Percentiles rank a stretch among this genome's conserved stretches.
These are phyloP conservation scores for Melanotaenia nigrans DNA, from an alignment of 2,797 vertebrate species.

Conservation along the genomic window DNA sequence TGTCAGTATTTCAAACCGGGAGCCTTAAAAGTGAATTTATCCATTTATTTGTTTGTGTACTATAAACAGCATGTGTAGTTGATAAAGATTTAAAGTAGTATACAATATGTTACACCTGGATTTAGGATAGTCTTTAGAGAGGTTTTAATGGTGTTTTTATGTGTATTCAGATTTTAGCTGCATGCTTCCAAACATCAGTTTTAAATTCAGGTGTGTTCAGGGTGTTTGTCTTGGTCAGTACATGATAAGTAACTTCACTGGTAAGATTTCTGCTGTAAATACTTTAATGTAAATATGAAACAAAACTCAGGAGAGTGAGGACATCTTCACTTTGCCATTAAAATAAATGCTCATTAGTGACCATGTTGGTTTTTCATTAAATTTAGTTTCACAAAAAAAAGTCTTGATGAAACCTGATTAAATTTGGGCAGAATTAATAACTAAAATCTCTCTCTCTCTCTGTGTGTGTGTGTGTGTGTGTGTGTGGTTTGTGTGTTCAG, in stretches of 20 bases:
- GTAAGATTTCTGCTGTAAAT: not conserved
- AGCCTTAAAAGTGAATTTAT: not conserved
- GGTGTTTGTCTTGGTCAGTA: no score
- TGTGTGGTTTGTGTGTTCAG: slow-evolving; percentile 31
- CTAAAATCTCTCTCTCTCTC: no score
- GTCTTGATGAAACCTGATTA: not conserved
- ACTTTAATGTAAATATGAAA: not conserved
- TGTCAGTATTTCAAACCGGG: not conserved
- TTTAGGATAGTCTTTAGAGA: not conserved
- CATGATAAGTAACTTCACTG: not conserved
- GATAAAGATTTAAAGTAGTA: not conserved
- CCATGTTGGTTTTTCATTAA: not conserved
- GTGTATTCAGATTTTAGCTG: not conserved
- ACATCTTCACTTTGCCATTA: not conserved
- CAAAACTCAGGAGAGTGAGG: not conserved
- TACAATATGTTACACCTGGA: not conserved
- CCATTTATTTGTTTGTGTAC: not conserved
- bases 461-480: no score
- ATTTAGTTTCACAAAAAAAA: not conserved
- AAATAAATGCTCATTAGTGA: not conserved
- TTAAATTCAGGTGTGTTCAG: not conserved
- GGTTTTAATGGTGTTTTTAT: not conserved
- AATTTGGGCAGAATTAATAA: not conserved
- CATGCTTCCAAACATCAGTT: no score
- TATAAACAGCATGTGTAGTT: not conserved